phyloP scores from a whole-genome alignment of 92 coral and sea anemone genomes.

The Phenganax marumi region DNA sequence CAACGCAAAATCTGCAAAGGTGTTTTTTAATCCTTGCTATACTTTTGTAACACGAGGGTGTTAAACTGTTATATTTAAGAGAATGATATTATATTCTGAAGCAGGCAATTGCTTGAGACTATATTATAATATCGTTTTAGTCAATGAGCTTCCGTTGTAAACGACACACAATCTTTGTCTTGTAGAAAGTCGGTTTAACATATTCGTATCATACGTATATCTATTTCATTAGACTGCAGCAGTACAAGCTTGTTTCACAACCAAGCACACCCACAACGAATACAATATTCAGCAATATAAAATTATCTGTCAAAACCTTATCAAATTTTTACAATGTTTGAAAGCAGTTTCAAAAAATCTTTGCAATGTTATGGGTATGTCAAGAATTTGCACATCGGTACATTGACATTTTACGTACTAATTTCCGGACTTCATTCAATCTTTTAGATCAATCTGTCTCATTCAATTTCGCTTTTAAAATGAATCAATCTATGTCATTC shows the following conservation, averaged over 20 bases:
- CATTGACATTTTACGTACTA: not conserved
- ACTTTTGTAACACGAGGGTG: not conserved
- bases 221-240: not conserved
- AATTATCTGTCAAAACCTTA: not conserved
- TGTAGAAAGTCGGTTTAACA: not conserved
- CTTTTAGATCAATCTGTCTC: not conserved
- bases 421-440: slow-evolving; percentile 11
- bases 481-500: not conserved
- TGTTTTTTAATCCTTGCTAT: not conserved
- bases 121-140: not conserved
- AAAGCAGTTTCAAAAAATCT: not conserved
- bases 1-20: too few relatives aligned
- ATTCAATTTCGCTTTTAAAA: not conserved
- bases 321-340: not conserved
- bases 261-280: not conserved
- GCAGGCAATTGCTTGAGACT: not conserved
- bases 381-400: not conserved
- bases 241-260: slow-evolving; percentile 4
- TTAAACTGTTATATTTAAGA: not conserved
- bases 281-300: not conserved
- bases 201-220: not conserved
- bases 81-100: not conserved
- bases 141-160: slow-evolving; percentile 6
- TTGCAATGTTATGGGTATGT: not conserved
- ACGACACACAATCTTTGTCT: not conserved